These are phyloP conservation scores for Oryzias celebensis DNA, from an alignment of 2,113 vertebrate genomes.

Conservation along the genomic window DNA sequence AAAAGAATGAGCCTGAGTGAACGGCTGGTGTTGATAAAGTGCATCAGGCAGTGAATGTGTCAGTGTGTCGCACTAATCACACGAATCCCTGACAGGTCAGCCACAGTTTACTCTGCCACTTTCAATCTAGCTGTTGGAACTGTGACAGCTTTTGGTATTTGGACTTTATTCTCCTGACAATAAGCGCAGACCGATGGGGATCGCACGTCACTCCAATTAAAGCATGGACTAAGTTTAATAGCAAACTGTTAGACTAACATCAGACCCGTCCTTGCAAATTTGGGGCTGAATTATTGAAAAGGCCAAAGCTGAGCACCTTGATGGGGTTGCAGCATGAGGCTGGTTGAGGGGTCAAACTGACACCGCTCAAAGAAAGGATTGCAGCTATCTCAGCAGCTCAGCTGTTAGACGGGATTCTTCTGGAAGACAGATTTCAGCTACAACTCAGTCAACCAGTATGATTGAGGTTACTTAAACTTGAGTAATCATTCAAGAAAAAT, in stretches of 20 bases:
- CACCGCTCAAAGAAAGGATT: constrained; percentile 50
- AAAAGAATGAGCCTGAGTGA: constrained; percentile 26
- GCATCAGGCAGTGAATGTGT: constrained; percentile 20
- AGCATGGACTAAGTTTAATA: constrained; percentile 41
- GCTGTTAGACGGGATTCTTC: constrained; percentile 30
- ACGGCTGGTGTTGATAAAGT: constrained; percentile 37
- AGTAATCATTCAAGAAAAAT: not conserved
- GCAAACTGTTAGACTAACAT: constrained; percentile 57
- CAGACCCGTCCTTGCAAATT: constrained; percentile 62
- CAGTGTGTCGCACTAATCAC: constrained; percentile 39
- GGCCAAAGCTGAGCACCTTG: constrained; percentile 67
- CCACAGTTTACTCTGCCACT: constrained; percentile 39
- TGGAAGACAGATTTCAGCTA: constrained; percentile 24
- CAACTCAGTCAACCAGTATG: constrained; percentile 6
- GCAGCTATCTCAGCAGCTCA: constrained; percentile 53
- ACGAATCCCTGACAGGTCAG: constrained; percentile 38
- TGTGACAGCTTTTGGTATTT: constrained; percentile 54
- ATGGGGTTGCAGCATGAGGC: constrained; percentile 60
- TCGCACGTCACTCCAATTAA: constrained; percentile 65
- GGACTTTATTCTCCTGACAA: constrained; percentile 61
- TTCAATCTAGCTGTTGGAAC: constrained; percentile 32
- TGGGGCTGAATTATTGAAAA: constrained; percentile 72
- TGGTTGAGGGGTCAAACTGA: constrained; percentile 55
- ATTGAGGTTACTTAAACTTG: constrained; percentile 6
- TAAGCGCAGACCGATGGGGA: constrained; percentile 56